Conservation (phyloP, 2,888 invertebrate genomes). For the Clusia tigrina region DNA sequence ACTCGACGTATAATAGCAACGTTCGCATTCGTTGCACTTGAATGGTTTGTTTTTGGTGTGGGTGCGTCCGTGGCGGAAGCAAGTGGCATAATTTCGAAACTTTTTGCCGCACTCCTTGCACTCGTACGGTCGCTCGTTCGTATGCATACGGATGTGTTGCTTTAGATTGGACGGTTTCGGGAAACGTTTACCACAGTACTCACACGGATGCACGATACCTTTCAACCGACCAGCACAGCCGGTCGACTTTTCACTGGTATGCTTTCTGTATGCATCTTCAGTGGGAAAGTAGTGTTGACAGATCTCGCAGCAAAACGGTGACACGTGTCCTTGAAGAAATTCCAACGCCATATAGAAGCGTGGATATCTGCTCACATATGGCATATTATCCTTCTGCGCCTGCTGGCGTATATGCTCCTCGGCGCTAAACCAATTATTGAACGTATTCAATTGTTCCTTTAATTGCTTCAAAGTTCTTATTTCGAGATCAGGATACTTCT, state of each 20-base stretch:
- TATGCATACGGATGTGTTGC: conserved; percentile 51
- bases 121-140: conserved; percentile 55
- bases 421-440: not conserved
- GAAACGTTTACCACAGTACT: conserved; percentile 47
- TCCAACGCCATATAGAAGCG: not conserved
- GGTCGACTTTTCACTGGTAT: not conserved
- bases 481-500: not conserved
- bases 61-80: not conserved
- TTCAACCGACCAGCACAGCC: conserved; percentile 20
- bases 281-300: not conserved
- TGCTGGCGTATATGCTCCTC: not conserved
- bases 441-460: not conserved
- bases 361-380: not conserved
- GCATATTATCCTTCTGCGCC: not conserved
- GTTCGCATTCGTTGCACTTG: not conserved
- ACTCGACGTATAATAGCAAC: not conserved
- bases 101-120: conserved; percentile 51
- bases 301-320: conserved; percentile 46
- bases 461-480: not conserved
- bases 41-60: not conserved
- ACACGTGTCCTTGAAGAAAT: conserved; percentile 47
- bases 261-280: not conserved
- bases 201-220: conserved; percentile 51
- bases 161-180: conserved; percentile 51
- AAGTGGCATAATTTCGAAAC: not conserved